These are phyloP conservation scores for Lethrus apterus DNA, from an alignment of 1,140 invertebrate genomes.

Conservation along the genomic window DNA sequence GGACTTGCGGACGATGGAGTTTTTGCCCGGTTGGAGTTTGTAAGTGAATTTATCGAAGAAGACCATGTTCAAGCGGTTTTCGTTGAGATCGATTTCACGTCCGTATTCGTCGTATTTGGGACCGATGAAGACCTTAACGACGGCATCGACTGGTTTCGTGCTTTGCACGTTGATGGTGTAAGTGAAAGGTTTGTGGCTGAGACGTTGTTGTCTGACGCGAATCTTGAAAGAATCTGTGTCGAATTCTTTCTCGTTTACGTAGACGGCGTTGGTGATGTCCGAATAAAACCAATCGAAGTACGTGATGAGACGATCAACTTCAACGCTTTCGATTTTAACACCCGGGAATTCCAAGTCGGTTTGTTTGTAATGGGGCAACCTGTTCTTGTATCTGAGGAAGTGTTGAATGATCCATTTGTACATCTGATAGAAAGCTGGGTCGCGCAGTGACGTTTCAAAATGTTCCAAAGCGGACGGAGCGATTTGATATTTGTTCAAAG, in stretches of 20 bases:
- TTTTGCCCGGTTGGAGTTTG: constrained; percentile 53
- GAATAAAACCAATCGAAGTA: constrained; percentile 64
- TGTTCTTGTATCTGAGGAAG: constrained; percentile 35
- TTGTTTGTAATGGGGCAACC: constrained; percentile 49
- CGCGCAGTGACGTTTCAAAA: constrained; percentile 53
- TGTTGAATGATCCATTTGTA: constrained; percentile 48
- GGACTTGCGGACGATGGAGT: constrained; percentile 56
- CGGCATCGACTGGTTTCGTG: constrained; percentile 46
- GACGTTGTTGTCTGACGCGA: constrained; percentile 42
- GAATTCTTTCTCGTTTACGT: constrained; percentile 29
- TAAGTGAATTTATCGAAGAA: constrained; percentile 49
- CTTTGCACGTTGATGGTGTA: constrained; percentile 52
- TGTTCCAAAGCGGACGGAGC: constrained; percentile 30
- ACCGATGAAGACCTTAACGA: constrained; percentile 59
- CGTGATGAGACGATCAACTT: constrained; percentile 57
- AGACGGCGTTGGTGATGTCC: constrained; percentile 58
- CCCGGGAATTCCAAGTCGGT: constrained; percentile 51
- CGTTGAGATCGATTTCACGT: constrained; percentile 40
- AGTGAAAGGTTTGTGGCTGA: constrained; percentile 58
- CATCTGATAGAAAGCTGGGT: constrained; percentile 59
- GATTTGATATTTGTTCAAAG: background rate
- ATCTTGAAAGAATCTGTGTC: constrained; percentile 26
- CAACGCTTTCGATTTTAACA: constrained; percentile 56
- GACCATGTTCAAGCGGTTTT: constrained; percentile 54
- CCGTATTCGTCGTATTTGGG: constrained; percentile 58